These are phyloP conservation scores for Galemys pyrenaicus DNA, from an alignment of 2,113 vertebrate genomes.

Conservation along the genomic window DNA sequence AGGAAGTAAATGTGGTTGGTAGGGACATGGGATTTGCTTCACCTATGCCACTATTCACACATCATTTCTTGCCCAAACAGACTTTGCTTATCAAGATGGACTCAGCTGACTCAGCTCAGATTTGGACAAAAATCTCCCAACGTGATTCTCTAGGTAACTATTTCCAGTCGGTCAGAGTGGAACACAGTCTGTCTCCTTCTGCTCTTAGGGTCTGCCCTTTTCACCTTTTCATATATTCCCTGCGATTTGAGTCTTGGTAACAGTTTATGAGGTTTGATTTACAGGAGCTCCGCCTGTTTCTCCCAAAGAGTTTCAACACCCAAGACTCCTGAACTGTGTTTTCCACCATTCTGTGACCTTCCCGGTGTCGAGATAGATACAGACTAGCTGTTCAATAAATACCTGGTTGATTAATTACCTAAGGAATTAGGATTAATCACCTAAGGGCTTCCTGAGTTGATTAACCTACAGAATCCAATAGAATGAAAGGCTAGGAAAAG, in stretches of 20 bases:
- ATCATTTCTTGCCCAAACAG: not conserved
- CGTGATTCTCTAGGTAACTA: not conserved
- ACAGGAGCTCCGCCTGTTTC: not conserved
- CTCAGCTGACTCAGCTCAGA: not conserved
- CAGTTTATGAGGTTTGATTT: not conserved
- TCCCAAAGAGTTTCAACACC: not conserved
- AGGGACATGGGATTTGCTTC: not conserved
- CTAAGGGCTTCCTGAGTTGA: constrained; percentile 26
- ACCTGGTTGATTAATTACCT: constrained; percentile 60
- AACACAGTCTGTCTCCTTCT: not conserved
- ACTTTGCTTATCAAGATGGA: not conserved
- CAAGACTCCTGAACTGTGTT: not conserved
- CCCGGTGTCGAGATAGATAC: not conserved
- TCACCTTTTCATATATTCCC: not conserved
- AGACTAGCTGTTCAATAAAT: constrained; percentile 47
- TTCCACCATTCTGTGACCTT: constrained; percentile 24
- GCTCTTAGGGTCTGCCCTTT: not conserved
- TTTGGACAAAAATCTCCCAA: not conserved
- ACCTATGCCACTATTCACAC: too few species aligned
- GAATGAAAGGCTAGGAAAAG: not conserved
- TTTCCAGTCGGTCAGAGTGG: too few species aligned
- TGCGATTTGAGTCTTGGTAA: not conserved
- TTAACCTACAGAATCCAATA: constrained; percentile 54
- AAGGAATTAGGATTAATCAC: constrained; percentile 62
- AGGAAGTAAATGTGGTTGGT: too few species aligned